Evolutionary conservation across 2,113 vertebrate genomes (phyloP).

Genomic region (Alligator sinensis): DNA sequence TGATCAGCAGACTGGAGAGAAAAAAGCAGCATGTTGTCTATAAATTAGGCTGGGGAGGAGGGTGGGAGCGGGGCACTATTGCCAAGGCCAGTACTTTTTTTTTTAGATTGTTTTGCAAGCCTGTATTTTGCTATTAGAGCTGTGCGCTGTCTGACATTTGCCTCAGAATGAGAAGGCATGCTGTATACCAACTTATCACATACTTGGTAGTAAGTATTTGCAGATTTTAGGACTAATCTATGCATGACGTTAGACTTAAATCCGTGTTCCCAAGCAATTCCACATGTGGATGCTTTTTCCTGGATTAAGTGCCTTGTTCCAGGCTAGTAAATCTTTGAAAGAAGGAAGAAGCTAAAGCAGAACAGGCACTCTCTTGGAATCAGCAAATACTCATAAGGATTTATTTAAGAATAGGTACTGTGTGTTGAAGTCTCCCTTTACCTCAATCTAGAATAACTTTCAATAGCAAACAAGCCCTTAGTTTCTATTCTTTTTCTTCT

Average conservation of each 20-base stretch:
- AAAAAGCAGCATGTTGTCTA: background rate
- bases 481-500: background rate
- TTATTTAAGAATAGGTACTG: background rate
- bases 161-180: background rate
- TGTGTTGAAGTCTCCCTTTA: background rate
- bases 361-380: background rate
- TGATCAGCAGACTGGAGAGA: constrained; percentile 18
- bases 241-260: no score
- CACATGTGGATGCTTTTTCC: no score
- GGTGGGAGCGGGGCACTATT: background rate
- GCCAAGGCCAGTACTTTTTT: background rate
- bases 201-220: background rate
- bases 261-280: no score
- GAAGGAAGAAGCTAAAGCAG: background rate
- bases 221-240: background rate
- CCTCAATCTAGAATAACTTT: constrained; percentile 5
- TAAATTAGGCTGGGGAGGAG: background rate
- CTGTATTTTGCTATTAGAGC: background rate
- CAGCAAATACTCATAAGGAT: background rate
- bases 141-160: background rate
- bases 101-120: background rate
- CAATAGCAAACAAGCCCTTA: background rate
- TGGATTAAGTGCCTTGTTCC: background rate
- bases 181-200: background rate
- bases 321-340: background rate